Evolutionary conservation across 1,140 invertebrate species (phyloP), one percentile per base, ranked within the genome.

Genomic region (Lepidurus couesii): DNA sequence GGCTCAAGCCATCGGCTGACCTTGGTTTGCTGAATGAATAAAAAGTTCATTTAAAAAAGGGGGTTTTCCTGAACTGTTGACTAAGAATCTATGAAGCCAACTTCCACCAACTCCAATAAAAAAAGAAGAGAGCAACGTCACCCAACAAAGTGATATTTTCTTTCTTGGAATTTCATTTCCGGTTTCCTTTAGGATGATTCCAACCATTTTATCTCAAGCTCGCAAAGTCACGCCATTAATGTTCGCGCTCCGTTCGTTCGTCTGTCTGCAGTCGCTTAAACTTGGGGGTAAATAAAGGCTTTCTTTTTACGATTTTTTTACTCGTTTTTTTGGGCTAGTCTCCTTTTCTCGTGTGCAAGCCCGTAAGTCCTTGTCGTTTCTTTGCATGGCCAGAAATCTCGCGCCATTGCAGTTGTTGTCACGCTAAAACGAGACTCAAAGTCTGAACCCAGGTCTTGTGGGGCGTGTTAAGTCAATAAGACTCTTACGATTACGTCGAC

Each of bases 391-490:
- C 53, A 21, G 4, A 65, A 65, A 65, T 65, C 53, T 65, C 21
- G 53, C 53, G 53, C 53, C 21, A 65, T 65, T 65, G 53, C 53
- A 65, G 53, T 65, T 65, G 53, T 16, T 65, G 53, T 65, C 53
- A 65, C 53, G 53, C 53, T 65, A 65, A 65, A 65, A 65, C n/a
- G 8, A 65, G 53, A 65, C 53, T 65, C 53, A 13, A 11, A 13
- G 16, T 65, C 53, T 65, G 13, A 13, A 21, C 53, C 53, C 53
- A 65, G 21, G 53, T 65, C 53, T 65, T 21, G 13, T 65, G 53
- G 53, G 53, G 53, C 53, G 53, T 65, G 53, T 65, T 65, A 65
- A 65, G 53, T 65, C 53, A 65, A 65, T 65, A 65, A 65, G 53
- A 16, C 47, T 65, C 47, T 21, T 21, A 65, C 53, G 53, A 65